Conservation (phyloP, 2,797 vertebrate species). For the Danio tinwini region DNA sequence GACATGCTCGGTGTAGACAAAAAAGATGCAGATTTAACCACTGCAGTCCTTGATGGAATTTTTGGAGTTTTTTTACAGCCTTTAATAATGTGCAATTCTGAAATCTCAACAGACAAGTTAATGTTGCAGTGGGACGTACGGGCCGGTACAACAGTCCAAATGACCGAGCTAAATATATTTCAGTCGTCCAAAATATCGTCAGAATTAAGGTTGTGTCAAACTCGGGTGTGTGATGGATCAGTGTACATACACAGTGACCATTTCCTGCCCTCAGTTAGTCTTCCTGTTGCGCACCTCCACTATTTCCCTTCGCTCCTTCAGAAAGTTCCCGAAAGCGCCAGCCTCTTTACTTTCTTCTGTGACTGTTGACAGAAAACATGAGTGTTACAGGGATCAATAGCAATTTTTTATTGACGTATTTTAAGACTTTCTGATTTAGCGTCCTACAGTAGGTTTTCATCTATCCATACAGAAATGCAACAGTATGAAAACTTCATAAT, state of each 20-base stretch:
- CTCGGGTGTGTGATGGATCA: background rate
- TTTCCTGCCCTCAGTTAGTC: slow-evolving; percentile 55
- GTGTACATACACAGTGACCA: slow-evolving; percentile 11
- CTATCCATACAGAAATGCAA: no score
- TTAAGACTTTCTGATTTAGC: no score
- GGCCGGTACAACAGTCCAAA: background rate
- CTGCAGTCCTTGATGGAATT: background rate
- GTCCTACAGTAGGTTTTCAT: no score
- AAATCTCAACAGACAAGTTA: slow-evolving; percentile 3
- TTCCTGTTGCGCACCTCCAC: slow-evolving; percentile 79
- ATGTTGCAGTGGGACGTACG: background rate
- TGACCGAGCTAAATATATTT: background rate
- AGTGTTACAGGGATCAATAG: background rate
- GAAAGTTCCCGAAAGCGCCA: slow-evolving; percentile 87
- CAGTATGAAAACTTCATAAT: no score
- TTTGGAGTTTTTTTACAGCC: no score
- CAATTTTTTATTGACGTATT: background rate
- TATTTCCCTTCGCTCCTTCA: slow-evolving; percentile 82
- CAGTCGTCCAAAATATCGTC: background rate
- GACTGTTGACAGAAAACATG: slow-evolving; percentile 67
- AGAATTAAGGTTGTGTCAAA: slow-evolving; percentile 9
- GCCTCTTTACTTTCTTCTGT: slow-evolving; percentile 89
- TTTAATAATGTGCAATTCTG: background rate
- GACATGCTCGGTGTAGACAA: background rate
- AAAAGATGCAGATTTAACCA: background rate